A percentile compares a stretch with the other conserved stretches of the same genome.
Conservation (phyloP, 2,888 invertebrate species). For the Nomada lathburiana region DNA sequence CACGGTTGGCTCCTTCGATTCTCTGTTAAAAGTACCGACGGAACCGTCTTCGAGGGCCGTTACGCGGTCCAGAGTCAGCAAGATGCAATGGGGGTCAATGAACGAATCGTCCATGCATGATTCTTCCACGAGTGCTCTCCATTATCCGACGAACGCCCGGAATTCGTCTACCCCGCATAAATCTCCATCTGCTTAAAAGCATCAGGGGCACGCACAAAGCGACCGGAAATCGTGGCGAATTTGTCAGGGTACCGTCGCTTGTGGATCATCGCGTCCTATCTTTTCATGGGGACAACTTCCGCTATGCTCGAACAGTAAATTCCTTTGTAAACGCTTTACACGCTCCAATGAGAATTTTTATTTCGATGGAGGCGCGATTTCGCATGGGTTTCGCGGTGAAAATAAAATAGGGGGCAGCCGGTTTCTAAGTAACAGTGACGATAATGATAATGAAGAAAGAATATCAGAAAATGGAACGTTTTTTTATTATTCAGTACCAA, state of each 20-base stretch:
- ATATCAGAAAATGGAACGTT: too few relatives aligned
- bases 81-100: slow-evolving; percentile 57
- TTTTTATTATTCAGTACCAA: too few relatives aligned
- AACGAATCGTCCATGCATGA: slow-evolving; percentile 63
- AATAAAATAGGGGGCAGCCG: too few relatives aligned
- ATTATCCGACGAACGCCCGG: slow-evolving; percentile 54
- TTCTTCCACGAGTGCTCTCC: slow-evolving; percentile 65
- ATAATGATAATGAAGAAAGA: too few relatives aligned
- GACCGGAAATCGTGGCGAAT: slow-evolving; percentile 42
- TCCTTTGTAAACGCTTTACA: background rate
- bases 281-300: slow-evolving; percentile 1
- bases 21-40: slow-evolving; percentile 32
- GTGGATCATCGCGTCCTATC: background rate
- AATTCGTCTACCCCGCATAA: slow-evolving; percentile 67
- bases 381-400: too few relatives aligned
- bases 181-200: slow-evolving; percentile 61
- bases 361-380: too few relatives aligned
- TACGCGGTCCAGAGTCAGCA: slow-evolving; percentile 33
- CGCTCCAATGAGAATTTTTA: background rate
- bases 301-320: background rate
- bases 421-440: too few relatives aligned
- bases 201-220: slow-evolving; percentile 34
- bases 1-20: slow-evolving; percentile 32
- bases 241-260: slow-evolving; percentile 13
- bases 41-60: slow-evolving; percentile 37